Conservation (phyloP, 2,797 vertebrate species). For the Notamacropus eugenii region DNA sequence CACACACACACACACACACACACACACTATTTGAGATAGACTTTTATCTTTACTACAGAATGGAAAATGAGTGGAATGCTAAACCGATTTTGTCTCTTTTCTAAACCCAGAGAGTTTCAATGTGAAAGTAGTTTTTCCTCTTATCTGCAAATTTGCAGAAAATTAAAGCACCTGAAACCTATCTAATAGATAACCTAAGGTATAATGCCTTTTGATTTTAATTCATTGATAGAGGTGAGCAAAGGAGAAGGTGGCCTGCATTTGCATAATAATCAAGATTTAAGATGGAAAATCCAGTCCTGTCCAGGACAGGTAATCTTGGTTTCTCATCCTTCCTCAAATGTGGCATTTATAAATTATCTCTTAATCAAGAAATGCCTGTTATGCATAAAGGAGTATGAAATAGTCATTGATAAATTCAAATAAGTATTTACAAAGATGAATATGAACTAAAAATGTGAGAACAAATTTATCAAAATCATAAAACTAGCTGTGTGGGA, state of each 20-base stretch:
- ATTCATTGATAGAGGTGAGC: conserved; percentile 19
- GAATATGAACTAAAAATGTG: too few relatives aligned
- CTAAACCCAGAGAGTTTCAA: conserved; percentile 16
- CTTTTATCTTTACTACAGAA: background rate
- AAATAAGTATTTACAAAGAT: too few relatives aligned
- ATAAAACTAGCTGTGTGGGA: too few relatives aligned
- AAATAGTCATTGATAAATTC: too few relatives aligned
- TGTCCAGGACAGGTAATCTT: background rate
- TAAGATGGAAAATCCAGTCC: background rate
- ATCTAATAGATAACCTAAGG: conserved; percentile 22
- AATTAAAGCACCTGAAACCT: conserved; percentile 32
- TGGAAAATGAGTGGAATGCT: background rate
- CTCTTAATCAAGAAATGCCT: conserved; percentile 31
- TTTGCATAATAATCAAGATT: conserved; percentile 26
- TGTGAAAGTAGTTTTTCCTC: conserved; percentile 31
- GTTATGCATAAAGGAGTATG: background rate
- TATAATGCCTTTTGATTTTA: conserved; percentile 18
- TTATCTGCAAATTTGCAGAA: conserved; percentile 12
- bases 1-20: too few relatives aligned
- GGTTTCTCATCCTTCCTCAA: background rate
- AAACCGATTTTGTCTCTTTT: background rate
- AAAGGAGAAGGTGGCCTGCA: background rate
- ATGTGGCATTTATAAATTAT: conserved; percentile 29
- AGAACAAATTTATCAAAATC: too few relatives aligned
- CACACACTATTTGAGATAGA: background rate